phyloP scores from a whole-genome alignment of 2,113 vertebrate genomes.

The Solea solea region DNA sequence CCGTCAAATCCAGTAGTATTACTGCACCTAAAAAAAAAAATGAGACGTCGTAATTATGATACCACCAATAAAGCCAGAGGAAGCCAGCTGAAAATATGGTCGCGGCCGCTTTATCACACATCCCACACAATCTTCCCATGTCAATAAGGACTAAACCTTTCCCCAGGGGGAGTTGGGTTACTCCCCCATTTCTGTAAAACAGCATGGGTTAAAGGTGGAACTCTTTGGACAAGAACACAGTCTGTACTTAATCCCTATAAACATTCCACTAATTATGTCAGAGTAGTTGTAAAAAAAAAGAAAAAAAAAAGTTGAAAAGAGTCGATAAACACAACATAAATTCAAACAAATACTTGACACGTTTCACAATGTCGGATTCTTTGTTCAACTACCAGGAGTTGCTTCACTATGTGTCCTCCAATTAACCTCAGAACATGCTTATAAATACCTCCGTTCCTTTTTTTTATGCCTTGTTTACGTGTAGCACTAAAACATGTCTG shows the following conservation, averaged over 20 bases:
- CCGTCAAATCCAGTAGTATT: conserved; percentile 22
- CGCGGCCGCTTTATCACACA: conserved; percentile 16
- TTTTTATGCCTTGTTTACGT: neutral
- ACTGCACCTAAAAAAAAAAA: neutral
- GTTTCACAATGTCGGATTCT: neutral
- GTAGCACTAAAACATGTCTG: neutral
- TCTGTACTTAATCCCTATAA: conserved; percentile 21
- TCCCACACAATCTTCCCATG: conserved; percentile 65
- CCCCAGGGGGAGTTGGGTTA: conserved; percentile 34
- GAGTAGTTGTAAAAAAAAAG: conserved; percentile 3
- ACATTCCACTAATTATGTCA: conserved; percentile 13
- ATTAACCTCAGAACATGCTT: no score
- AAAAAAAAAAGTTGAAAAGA: neutral
- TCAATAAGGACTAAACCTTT: conserved; percentile 24
- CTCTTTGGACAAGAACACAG: neutral
- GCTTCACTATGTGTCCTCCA: no score
- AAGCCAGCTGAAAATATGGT: neutral
- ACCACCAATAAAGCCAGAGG: neutral
- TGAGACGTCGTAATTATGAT: neutral
- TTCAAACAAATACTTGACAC: neutral
- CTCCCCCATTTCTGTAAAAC: conserved; percentile 29
- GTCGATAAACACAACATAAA: conserved; percentile 1
- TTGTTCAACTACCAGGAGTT: neutral
- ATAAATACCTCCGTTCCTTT: no score
- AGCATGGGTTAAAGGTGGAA: conserved; percentile 30